Evolutionary conservation across 2,888 invertebrate species (phyloP), one percentile per base, ranked within the genome.

Genomic region (Ligdia adustata): DNA sequence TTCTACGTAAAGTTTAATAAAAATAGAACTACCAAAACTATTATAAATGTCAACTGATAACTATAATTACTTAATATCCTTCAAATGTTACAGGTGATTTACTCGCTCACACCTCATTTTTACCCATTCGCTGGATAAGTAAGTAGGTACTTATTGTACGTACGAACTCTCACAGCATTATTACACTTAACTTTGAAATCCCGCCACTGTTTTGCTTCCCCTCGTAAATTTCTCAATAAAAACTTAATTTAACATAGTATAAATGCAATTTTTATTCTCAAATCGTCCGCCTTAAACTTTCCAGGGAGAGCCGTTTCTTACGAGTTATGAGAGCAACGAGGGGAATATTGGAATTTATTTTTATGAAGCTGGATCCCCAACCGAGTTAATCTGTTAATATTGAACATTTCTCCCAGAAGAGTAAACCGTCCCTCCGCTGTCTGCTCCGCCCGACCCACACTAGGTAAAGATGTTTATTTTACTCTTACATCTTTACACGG

Each of bases 321-420:
- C 71, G 73, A 81, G 78, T 83, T 85, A 83, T 82, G 81, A 81
- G 79, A 79, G 79, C 75, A 79, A 75, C 76, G 79, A 75, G 80
- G 77, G 76, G 78, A 79, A 81, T 82, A 82, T 82, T 81, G 79
- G 82, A 81, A 82, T 81, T 81, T 82, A 82, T 82, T 82, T 82
- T 82, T 82, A 82, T 80, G 80, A 81, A 81, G 79, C 78, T 59
- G 66, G 74, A 75, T 76, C 74, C 75, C 77, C 79, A 64, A 75
- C 76, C 74, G 74, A 80, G 82, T 78, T 82, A 82, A 82, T 82
- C 82, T 82, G 82, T 82, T 86, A 83, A 86, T 85, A 86, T 85
- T 84, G 82, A 79, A 79, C 78, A 80, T 82, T 82, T 73, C 71
- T 66, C 70, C 77, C 74, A 66, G 75, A 72, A 72, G 74, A 75